A percentile compares a stretch with the other conserved stretches of the same genome.
These are phyloP conservation scores for Miichthys miiuy DNA, from an alignment of 2,797 vertebrate genomes.

Conservation along the genomic window DNA sequence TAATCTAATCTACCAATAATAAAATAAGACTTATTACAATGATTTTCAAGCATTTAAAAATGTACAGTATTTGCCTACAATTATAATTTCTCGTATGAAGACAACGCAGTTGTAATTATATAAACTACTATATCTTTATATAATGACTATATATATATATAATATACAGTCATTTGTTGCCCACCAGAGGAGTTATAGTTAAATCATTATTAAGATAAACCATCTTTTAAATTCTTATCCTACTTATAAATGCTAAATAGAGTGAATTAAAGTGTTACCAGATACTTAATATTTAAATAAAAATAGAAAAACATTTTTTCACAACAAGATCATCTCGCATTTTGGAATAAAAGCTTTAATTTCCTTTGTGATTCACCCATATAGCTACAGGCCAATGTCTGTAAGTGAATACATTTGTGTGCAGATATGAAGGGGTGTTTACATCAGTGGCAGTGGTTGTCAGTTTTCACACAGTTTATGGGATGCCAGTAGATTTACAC, in stretches of 20 bases:
- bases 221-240: constrained; percentile 1
- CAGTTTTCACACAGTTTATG: constrained; percentile 67
- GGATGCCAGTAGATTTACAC: constrained; percentile 76
- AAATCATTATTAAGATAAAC: background rate
- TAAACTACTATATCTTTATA: background rate
- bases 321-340: constrained; percentile 29
- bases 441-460: constrained; percentile 63
- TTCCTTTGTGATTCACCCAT: constrained; percentile 39
- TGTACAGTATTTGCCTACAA: background rate
- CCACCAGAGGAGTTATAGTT: background rate
- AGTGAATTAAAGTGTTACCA: background rate
- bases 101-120: no score
- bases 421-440: constrained; percentile 65
- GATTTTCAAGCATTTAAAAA: background rate
- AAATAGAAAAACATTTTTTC: constrained; percentile 22
- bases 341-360: constrained; percentile 47
- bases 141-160: no score
- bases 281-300: constrained; percentile 19
- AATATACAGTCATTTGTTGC: background rate
- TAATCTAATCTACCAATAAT: no score
- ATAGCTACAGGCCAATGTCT: constrained; percentile 53
- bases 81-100: background rate
- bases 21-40: background rate
- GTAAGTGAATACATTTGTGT: constrained; percentile 58
- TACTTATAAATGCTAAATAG: background rate